phyloP scores from a whole-genome alignment of 2,797 vertebrate species.

The Sebastes baramenuke region DNA sequence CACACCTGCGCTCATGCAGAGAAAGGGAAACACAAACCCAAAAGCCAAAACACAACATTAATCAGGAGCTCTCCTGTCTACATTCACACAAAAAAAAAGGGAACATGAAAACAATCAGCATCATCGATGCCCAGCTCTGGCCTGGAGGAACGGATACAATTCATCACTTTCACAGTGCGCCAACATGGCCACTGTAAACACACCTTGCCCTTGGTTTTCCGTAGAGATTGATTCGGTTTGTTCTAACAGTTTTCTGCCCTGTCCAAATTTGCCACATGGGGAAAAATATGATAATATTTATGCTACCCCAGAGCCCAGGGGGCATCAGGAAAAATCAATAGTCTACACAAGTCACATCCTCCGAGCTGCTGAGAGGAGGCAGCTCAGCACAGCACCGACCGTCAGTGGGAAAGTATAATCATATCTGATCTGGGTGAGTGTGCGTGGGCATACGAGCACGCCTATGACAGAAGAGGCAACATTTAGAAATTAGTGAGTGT shows the following conservation, averaged over 20 bases:
- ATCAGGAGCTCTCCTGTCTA: not conserved
- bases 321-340: slow-evolving; percentile 69
- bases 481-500: slow-evolving; percentile 14
- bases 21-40: not conserved
- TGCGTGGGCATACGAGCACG: slow-evolving; percentile 26
- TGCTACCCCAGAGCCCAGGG: slow-evolving; percentile 35
- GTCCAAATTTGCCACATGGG: slow-evolving; percentile 52
- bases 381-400: slow-evolving; percentile 34
- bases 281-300: slow-evolving; percentile 67
- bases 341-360: slow-evolving; percentile 49
- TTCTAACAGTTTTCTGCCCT: slow-evolving; percentile 24
- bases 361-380: slow-evolving; percentile 44
- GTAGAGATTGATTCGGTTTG: slow-evolving; percentile 45
- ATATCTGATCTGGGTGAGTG: slow-evolving; percentile 34
- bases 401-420: slow-evolving; percentile 37
- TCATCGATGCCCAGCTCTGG: not conserved
- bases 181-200: slow-evolving; percentile 36
- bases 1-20: slow-evolving; percentile 5
- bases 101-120: not conserved
- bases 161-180: slow-evolving; percentile 29
- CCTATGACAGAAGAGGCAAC: not conserved
- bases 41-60: slow-evolving; percentile 26
- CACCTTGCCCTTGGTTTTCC: slow-evolving; percentile 23
- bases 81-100: not conserved
- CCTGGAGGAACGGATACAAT: slow-evolving; percentile 18